These are phyloP conservation scores for Ernsta delagoae DNA, from an alignment of 2,888 invertebrate species.

Conservation along the genomic window DNA sequence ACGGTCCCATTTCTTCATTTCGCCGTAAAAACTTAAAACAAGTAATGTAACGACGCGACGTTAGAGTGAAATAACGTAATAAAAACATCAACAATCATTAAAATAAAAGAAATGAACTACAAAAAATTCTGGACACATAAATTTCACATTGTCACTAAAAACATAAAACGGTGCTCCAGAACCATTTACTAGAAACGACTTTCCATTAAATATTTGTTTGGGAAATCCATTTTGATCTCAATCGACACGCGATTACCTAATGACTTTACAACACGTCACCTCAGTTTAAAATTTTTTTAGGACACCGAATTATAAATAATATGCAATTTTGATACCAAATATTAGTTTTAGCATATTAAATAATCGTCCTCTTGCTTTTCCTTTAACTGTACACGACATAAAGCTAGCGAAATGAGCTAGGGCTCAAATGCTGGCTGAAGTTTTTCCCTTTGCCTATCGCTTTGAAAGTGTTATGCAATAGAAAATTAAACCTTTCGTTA, in stretches of 20 bases:
- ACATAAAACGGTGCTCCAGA: conserved; percentile 2
- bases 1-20: no score
- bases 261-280: conserved; percentile 13
- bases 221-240: conserved; percentile 21
- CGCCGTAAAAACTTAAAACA: no score
- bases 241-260: conserved; percentile 23
- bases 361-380: no score
- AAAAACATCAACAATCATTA: no score
- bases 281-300: neutral
- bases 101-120: neutral
- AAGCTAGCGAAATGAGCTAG: conserved; percentile 68
- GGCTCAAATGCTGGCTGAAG: conserved; percentile 38
- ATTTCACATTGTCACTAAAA: conserved; percentile 2
- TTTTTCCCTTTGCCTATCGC: conserved; percentile 14
- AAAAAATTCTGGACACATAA: neutral
- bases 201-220: conserved; percentile 19
- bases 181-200: conserved; percentile 11
- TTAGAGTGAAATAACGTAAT: no score
- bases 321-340: no score
- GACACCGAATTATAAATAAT: no score
- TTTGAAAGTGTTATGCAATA: conserved; percentile 20
- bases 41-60: no score
- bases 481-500: conserved; percentile 30
- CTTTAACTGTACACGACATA: conserved; percentile 60
- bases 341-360: neutral